Base-by-base conservation (phyloP, 2,113 vertebrate species). In the Chamaea fasciata region DNA sequence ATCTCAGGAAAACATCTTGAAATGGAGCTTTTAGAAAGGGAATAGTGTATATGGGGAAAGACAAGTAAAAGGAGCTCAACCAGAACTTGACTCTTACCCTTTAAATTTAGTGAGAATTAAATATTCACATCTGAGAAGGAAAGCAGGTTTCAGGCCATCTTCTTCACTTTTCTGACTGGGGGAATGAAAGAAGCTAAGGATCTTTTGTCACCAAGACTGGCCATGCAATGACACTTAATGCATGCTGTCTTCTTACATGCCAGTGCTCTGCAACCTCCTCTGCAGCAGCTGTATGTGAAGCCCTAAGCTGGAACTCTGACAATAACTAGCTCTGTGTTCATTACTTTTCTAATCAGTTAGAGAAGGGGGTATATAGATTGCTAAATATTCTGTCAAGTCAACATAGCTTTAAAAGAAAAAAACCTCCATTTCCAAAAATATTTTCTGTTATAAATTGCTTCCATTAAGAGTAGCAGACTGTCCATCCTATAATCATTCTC, bases 61-160 rank as follows among this genome's bases (percentile, higher is more conserved):
- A 68, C 30, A 31, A 47, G 31, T 9, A n/a, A 64, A 83, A 80
- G 20, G 17, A 89, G 3, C 9, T 89, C 27, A 60, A 84, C 20
- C 17, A 52, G 35, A 0, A 0, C 12, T 85, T 85, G 11, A 16
- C 5, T 69, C 15, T 85, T 33, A 5, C 11, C 4, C 8, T 85
- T 62, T 19, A 47, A 6, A 15, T 76, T 62, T 37, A 65, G 24
- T 59, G 20, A 47, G 46, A 77, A 73, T 77, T 83, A 69, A 11
- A 80, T 53, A 13, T 28, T 57, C 37, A 62, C 37, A n/a, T 57
- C 67, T n/a, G 22, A 62, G 47, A 85, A 65, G 37, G n/a, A 74
- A 80, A 55, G 6, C 1, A 13, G 10, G 9, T 35, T 68, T 87
- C 46, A 57, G 15, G 11, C 30, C 55, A 73, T 35, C 13, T 44